Evolutionary conservation across 2,797 vertebrate genomes (phyloP).

Genomic region (Pogoniulus pusillus): DNA sequence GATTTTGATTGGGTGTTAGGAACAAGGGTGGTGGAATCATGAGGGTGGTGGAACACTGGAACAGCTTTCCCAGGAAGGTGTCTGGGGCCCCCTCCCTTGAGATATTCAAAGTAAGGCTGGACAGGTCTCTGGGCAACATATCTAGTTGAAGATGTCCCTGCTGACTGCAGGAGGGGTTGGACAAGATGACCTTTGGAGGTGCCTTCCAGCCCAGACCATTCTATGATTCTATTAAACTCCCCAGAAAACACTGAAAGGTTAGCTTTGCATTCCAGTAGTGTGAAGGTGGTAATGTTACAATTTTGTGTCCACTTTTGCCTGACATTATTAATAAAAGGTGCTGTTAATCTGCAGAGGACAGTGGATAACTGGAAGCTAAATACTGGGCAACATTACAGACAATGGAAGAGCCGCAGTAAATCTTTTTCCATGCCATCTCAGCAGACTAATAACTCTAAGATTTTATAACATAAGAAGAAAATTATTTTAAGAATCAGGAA

Average conservation of each 20-base stretch:
- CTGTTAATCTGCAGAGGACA: not conserved
- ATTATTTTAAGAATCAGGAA: not conserved
- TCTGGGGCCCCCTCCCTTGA: too few relatives aligned
- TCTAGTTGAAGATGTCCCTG: too few relatives aligned
- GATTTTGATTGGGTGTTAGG: too few relatives aligned
- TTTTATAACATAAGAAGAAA: not conserved
- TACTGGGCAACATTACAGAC: fast-evolving
- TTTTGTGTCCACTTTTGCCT: not conserved
- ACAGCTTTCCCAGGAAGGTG: too few relatives aligned
- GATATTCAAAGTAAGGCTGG: too few relatives aligned
- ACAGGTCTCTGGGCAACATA: too few relatives aligned
- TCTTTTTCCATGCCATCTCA: not conserved
- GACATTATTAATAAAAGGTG: not conserved
- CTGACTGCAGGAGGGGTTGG: too few relatives aligned
- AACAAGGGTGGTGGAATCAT: too few relatives aligned
- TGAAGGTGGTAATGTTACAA: not conserved
- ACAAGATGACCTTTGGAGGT: too few relatives aligned
- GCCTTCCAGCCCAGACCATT: too few relatives aligned
- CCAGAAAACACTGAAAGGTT: not conserved
- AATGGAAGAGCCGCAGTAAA: not conserved
- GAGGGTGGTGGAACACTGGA: too few relatives aligned
- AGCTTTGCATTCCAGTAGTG: not conserved
- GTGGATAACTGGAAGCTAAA: not conserved
- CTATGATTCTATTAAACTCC: not conserved
- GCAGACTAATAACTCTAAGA: not conserved